Evolutionary conservation across 2,797 vertebrate genomes (phyloP), one percentile per base, ranked within the genome.

Genomic region (Sternotherus odoratus): DNA sequence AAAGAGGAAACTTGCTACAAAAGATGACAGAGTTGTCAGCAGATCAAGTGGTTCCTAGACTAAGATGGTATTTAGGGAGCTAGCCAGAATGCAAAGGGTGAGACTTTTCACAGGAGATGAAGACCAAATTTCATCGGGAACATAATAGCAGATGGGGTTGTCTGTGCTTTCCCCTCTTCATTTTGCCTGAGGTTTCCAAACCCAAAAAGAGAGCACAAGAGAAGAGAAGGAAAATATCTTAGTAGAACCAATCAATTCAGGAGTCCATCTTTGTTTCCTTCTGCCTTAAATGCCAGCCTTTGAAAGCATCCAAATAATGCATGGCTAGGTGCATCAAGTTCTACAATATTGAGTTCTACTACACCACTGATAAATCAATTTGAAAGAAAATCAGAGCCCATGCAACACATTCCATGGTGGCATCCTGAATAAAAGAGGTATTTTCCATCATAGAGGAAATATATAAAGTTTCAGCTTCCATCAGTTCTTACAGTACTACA

Each of bases 251-350:
- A 51, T 3, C 23, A 69, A 1, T 74, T 94, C n/a, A 54, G 5
- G 75, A 48, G 78, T 30, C 82, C 1, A 5, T 75, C 12, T 53
- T 53, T 36, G 36, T 63, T 86, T 77, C 24, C 85, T 83, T 90
- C 50, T 60, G 30, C 93, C 87, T 83, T 84, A 66, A 93, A 95
- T 92, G 85, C 94, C 30, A 17, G 30, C 30, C 33, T 92, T 96
- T 94, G 88, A 95, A 92, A 95, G 48, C 48, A 33, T 91, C 36
- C 78, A 0, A 77, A 36, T 26, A 90, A 17, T 85, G 1, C 28
- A 15, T 11, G 30, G 81, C n/a, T 90, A 16, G n/a, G n/a, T 66
- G 63, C 63, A 30, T 54, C 50, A 1, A 7, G 26, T 88, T 39
- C 78, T 72, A 3, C 8, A 74, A 74, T 43, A 43, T 28, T 74